Base-by-base conservation (phyloP, 35 echinoderm and acorn worm species). In the Hemicentrotus pulcherrimus region DNA sequence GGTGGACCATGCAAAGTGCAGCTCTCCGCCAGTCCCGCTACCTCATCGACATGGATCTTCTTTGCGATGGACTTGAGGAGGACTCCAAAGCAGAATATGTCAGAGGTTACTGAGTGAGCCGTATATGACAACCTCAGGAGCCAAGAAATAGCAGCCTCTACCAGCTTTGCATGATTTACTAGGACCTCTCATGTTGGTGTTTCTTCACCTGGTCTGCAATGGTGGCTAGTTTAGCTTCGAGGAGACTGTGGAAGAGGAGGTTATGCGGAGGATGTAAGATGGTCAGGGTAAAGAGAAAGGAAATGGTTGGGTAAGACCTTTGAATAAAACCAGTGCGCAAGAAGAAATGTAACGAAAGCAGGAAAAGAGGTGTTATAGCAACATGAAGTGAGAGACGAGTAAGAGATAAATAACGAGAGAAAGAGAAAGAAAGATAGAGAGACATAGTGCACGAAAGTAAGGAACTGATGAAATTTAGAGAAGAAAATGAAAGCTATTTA, bases 81-180 rank as follows among this genome's bases (percentile, higher is more conserved):
- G 4, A 58, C 30, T 13, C 91, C 91, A 14, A 58, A 47, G 16
- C 47, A 93, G 48, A 93, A 93, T 24, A 93, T 58, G 7, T 93
- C 91, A 5, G 91, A 93, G 28, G 48, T 14, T 10, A 93, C 91
- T 31, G 91, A 93, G 91, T 50, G 58, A 8, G 47, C 91, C 91
- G 19, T 93, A 31, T 9, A 93, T 4, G 30, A 93, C 91, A 58
- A 93, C 47, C 48, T 93, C 91, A 47, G 91, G 91, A 58, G 91
- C 91, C 30, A 93, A 31, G 48, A 93, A 93, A 33, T 31, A 58
- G n/a, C 30, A 58, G 5, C 91, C 48, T 24, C 48, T 32, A 7
- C 91, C 91, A 22, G 91, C 47, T 93, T 24, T 93, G 91, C 35
- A 41, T n/a, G n/a, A n/a, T n/a, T n/a, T n/a, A n/a, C n/a, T n/a